phyloP scores from a whole-genome alignment of 2,888 invertebrate species.

The Blastobasis lacticolella region DNA sequence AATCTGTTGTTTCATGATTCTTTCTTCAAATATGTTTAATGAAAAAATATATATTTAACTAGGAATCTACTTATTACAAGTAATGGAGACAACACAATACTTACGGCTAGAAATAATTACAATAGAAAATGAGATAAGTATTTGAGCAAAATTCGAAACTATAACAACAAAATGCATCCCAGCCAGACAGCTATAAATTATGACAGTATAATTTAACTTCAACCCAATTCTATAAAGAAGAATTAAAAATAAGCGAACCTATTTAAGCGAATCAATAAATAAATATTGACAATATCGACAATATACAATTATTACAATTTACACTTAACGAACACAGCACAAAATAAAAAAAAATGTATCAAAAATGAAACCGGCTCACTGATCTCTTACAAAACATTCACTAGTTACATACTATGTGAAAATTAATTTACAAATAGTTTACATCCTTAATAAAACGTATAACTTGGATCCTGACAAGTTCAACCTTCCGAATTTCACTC shows the following conservation, averaged over 20 bases:
- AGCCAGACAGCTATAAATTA: constrained; percentile 54
- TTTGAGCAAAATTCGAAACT: constrained; percentile 62
- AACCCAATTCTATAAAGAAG: constrained; percentile 43
- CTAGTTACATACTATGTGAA: constrained; percentile 63
- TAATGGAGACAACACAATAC: constrained; percentile 35
- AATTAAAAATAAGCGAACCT: constrained; percentile 47
- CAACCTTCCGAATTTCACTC: constrained; percentile 42
- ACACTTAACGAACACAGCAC: constrained; percentile 74
- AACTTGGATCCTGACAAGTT: constrained; percentile 62
- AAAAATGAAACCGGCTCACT: constrained; percentile 57
- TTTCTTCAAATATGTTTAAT: too few relatives aligned
- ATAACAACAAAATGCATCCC: constrained; percentile 51
- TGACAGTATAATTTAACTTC: constrained; percentile 21
- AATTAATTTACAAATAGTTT: constrained; percentile 68
- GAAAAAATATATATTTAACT: background rate
- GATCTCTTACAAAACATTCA: constrained; percentile 57
- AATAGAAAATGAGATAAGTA: constrained; percentile 43
- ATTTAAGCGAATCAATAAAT: constrained; percentile 70
- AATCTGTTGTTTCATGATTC: too few relatives aligned
- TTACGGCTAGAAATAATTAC: constrained; percentile 53
- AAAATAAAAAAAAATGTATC: constrained; percentile 51
- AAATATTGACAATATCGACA: constrained; percentile 69
- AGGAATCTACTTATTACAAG: constrained; percentile 13
- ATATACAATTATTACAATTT: constrained; percentile 73
- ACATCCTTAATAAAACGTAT: constrained; percentile 66